Conservation (phyloP, 2,113 vertebrate genomes). For the Ia io region DNA sequence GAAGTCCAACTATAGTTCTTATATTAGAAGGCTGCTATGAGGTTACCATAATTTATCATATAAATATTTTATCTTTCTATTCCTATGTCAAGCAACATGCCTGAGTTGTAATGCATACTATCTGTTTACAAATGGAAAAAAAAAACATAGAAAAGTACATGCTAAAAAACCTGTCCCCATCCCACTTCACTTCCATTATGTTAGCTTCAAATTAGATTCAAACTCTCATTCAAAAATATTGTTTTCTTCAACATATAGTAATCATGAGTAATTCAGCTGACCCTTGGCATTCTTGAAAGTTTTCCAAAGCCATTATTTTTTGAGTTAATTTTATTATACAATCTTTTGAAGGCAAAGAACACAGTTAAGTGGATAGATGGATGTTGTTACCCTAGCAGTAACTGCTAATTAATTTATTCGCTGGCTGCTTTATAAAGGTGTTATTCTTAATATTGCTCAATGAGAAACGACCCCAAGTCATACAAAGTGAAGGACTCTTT, state of each 20-base stretch:
- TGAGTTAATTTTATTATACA: not conserved
- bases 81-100: not conserved
- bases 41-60: not conserved
- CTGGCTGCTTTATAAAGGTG: not conserved
- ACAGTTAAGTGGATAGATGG: not conserved
- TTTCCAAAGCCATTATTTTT: not conserved
- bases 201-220: not conserved
- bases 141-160: not conserved
- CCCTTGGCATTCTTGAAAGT: not conserved
- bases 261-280: not conserved
- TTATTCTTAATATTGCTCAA: not conserved
- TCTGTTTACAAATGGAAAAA: not conserved
- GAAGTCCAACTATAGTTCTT: not conserved
- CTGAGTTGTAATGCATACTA: not conserved
- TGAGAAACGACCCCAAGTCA: not conserved
- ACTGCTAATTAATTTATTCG: not conserved
- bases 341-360: not conserved
- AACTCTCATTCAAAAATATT: not conserved
- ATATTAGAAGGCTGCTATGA: not conserved
- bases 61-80: not conserved
- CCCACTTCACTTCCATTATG: not conserved
- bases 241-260: not conserved
- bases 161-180: not conserved
- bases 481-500: not conserved
- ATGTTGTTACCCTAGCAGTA: not conserved